phyloP scores from a whole-genome alignment of 2,888 invertebrate genomes.

The Apodemia mormo region DNA sequence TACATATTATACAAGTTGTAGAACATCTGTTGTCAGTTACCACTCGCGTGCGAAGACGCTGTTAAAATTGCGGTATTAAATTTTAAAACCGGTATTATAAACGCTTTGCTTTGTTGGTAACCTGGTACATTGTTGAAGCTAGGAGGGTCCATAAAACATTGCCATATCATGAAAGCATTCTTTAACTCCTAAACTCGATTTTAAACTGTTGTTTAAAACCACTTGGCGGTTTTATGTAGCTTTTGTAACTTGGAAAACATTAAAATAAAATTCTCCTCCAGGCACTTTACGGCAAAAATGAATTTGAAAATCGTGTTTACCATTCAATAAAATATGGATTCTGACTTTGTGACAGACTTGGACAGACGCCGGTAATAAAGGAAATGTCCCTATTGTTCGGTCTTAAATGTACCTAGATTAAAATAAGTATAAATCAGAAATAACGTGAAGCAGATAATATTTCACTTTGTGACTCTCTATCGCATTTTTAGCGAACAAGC shows the following conservation, averaged over 20 bases:
- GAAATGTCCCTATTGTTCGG: too few species aligned
- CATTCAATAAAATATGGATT: too few species aligned
- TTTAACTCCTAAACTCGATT: conserved; percentile 13
- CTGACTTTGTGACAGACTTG: too few species aligned
- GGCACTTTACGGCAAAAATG: background rate
- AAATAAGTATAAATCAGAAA: too few species aligned
- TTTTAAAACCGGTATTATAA: conserved; percentile 62
- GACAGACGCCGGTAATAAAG: too few species aligned
- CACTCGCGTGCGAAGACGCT: conserved; percentile 15
- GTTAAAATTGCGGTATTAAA: conserved; percentile 60
- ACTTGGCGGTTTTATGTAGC: conserved; percentile 10
- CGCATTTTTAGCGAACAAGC: too few species aligned
- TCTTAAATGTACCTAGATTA: too few species aligned
- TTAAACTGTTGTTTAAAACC: conserved; percentile 12
- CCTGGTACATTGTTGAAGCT: conserved; percentile 53
- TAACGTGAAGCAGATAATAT: too few species aligned
- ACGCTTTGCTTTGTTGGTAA: conserved; percentile 47
- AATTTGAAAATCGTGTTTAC: too few species aligned
- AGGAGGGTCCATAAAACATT: conserved; percentile 56
- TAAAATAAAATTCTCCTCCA: background rate
- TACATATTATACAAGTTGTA: conserved; percentile 19
- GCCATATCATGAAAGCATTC: conserved; percentile 40
- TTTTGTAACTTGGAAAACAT: background rate
- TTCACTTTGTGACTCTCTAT: too few species aligned
- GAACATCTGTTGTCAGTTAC: conserved; percentile 33